A percentile compares a stretch with the other conserved stretches of the same genome.
Conservation (phyloP, 1,140 invertebrate genomes). For the Drosophila pectinifera region DNA sequence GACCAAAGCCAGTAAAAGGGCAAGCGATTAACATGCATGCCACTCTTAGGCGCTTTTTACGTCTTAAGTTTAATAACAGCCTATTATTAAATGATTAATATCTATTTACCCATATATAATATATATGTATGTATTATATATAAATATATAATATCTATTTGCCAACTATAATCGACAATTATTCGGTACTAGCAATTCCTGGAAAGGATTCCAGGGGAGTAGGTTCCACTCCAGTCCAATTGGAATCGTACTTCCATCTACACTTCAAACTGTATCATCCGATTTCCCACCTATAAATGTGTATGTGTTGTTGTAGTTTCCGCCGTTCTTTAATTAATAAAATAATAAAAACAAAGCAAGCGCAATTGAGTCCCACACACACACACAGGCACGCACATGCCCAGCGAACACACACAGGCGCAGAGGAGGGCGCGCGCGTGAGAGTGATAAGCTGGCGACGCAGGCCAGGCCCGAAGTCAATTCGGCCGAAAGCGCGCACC, state of each 20-base stretch:
- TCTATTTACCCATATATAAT: too few relatives aligned
- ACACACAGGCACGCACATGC: slow-evolving; percentile 18
- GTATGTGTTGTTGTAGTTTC: neutral
- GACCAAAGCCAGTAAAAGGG: too few relatives aligned
- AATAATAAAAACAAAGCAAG: slow-evolving; percentile 31
- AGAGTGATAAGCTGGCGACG: slow-evolving; percentile 67
- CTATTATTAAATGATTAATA: too few relatives aligned
- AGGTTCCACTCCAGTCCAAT: neutral
- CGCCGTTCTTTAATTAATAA: slow-evolving; percentile 66
- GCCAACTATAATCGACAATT: too few relatives aligned
- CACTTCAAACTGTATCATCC: neutral
- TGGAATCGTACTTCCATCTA: neutral
- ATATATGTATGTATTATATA: too few relatives aligned
- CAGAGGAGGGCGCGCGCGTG: neutral
- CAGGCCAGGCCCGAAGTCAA: slow-evolving; percentile 27
- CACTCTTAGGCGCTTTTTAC: too few relatives aligned
- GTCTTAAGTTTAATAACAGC: too few relatives aligned
- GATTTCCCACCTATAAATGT: neutral
- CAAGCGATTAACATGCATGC: too few relatives aligned
- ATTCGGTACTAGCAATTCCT: neutral
- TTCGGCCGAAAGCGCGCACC: slow-evolving; percentile 1
- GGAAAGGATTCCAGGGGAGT: neutral
- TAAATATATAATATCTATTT: too few relatives aligned
- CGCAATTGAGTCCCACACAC: slow-evolving; percentile 18
- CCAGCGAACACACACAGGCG: neutral